phyloP scores from a whole-genome alignment of 1,140 invertebrate genomes.

The Gryon sp. region DNA sequence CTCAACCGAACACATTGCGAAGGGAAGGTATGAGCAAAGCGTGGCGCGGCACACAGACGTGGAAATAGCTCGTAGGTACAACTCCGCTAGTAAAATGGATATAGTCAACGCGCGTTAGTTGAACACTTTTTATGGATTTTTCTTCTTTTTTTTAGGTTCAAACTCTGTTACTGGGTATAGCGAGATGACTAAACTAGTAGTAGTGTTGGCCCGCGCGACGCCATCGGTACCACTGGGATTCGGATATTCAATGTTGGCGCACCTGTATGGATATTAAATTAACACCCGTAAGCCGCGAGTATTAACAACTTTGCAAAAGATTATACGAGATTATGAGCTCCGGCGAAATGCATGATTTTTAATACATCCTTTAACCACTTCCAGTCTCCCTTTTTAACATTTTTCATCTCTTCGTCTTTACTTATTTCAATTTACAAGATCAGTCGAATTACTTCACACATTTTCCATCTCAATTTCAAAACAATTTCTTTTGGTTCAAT shows the following conservation, averaged over 20 bases:
- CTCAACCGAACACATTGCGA: constrained; percentile 55
- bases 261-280: constrained; percentile 81
- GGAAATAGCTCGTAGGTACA: constrained; percentile 33
- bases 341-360: constrained; percentile 80
- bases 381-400: too few species aligned
- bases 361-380: constrained; percentile 70
- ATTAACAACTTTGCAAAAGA: constrained; percentile 81
- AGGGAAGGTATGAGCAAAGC: too few species aligned
- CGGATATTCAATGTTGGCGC: constrained; percentile 80
- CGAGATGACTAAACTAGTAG: constrained; percentile 24
- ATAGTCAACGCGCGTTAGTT: constrained; percentile 62
- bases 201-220: constrained; percentile 39
- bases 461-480: too few species aligned
- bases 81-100: constrained; percentile 41
- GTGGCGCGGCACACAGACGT: too few species aligned
- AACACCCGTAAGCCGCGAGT: constrained; percentile 80
- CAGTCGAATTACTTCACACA: too few species aligned
- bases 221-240: constrained; percentile 75
- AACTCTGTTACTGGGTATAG: constrained; percentile 68
- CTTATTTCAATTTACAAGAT: constrained; percentile 47
- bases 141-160: too few species aligned
- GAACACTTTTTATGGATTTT: constrained; percentile 80
- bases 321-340: constrained; percentile 81
- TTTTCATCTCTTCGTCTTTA: constrained; percentile 61
- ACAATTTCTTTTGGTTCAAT: too few species aligned